Conservation (phyloP, 2,113 vertebrate species). For the Haemorhous mexicanus region DNA sequence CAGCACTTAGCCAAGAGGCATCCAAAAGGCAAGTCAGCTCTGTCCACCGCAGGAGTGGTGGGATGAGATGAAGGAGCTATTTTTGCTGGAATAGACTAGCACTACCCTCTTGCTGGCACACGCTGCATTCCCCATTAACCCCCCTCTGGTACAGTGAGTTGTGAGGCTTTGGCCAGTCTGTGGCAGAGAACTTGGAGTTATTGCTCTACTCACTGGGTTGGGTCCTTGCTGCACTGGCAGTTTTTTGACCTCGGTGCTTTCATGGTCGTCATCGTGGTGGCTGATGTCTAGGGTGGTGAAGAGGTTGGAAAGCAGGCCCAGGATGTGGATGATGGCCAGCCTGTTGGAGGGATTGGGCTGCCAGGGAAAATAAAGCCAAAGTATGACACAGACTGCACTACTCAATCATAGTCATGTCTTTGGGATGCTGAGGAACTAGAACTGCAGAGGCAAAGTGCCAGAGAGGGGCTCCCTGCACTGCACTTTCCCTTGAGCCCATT, state of each 20-base stretch:
- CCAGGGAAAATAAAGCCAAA: constrained; percentile 35
- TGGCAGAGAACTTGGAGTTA: neutral
- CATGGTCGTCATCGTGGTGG: constrained; percentile 93
- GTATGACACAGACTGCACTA: neutral
- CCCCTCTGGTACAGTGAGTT: neutral
- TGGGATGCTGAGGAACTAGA: neutral
- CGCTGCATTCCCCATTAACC: neutral
- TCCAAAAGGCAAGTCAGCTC: neutral
- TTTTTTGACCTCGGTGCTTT: constrained; percentile 87
- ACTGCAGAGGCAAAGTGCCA: neutral
- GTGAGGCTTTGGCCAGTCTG: neutral
- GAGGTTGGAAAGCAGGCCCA: constrained; percentile 96
- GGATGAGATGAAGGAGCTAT: neutral
- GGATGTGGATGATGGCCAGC: constrained; percentile 96
- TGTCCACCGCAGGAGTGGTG: neutral
- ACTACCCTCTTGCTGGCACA: neutral
- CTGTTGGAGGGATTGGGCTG: constrained; percentile 99
- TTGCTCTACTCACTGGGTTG: constrained; percentile 85
- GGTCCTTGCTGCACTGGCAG: constrained; percentile 88
- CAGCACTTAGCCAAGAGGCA: neutral
- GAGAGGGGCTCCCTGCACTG: neutral
- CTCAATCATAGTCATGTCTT: neutral
- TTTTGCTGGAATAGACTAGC: neutral
- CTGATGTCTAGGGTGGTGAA: constrained; percentile 97
- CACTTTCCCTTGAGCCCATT: neutral